phyloP scores from a whole-genome alignment of 2,113 vertebrate genomes.

The Australoheros scitulus region DNA sequence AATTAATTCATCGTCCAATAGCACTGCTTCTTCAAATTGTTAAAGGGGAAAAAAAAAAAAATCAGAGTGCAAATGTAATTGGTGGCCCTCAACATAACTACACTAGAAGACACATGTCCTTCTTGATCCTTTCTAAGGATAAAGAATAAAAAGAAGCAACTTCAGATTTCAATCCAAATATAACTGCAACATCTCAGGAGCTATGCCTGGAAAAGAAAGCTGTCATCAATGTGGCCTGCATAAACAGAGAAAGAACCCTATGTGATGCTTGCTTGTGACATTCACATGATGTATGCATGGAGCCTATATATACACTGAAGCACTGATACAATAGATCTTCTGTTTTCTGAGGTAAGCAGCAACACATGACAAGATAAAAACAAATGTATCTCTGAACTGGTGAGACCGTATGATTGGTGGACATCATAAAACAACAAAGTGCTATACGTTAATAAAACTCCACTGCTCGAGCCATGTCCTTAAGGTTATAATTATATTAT shows the following conservation, averaged over 20 bases:
- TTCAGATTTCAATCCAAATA: background rate
- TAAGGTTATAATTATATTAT: too few relatives aligned
- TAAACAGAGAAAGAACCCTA: background rate
- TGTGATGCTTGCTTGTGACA: background rate
- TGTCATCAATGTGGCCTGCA: background rate
- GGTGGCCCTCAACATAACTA: background rate
- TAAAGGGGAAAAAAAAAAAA: background rate
- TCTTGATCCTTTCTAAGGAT: background rate
- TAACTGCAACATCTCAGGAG: background rate
- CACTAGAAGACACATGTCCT: background rate
- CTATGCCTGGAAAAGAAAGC: background rate
- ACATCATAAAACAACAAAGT: background rate
- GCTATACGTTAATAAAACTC: background rate
- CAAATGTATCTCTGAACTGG: background rate
- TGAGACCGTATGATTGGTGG: background rate
- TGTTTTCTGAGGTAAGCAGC: background rate
- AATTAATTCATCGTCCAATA: constrained; percentile 1
- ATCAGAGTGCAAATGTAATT: constrained; percentile 6
- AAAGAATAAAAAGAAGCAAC: background rate
- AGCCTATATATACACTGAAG: background rate
- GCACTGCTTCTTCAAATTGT: background rate
- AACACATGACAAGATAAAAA: background rate
- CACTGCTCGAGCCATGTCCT: too few relatives aligned
- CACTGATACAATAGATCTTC: background rate
- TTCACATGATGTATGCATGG: background rate